phyloP scores from a whole-genome alignment of 2,888 invertebrate genomes.

The Iphiclides podalirius region DNA sequence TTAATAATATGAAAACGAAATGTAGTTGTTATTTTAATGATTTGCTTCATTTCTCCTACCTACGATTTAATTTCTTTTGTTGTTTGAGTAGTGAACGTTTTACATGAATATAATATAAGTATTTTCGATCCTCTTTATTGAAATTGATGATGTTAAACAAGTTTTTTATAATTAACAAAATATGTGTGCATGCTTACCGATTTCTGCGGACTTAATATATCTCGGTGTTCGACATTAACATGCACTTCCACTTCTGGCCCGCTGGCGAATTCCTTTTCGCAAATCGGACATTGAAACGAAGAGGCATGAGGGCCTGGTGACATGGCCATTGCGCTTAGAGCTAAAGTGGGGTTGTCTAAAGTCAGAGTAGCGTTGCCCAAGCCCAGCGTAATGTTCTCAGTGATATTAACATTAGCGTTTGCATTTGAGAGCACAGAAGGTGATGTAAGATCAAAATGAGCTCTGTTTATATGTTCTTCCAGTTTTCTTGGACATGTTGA shows the following conservation, averaged over 20 bases:
- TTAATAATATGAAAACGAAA: too few relatives aligned
- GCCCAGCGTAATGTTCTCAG: slow-evolving; percentile 54
- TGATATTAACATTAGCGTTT: slow-evolving; percentile 50
- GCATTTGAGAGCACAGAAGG: slow-evolving; percentile 80
- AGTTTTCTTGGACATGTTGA: slow-evolving; percentile 86
- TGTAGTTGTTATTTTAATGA: too few relatives aligned
- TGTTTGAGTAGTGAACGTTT: too few relatives aligned
- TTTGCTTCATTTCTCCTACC: too few relatives aligned
- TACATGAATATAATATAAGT: too few relatives aligned
- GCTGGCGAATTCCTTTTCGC: slow-evolving; percentile 85
- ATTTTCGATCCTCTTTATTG: too few relatives aligned
- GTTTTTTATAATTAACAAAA: neutral
- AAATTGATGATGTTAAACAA: too few relatives aligned
- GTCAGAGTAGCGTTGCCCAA: slow-evolving; percentile 54
- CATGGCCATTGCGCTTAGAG: slow-evolving; percentile 63
- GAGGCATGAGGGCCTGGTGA: slow-evolving; percentile 71
- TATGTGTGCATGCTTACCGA: slow-evolving; percentile 53
- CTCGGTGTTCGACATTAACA: slow-evolving; percentile 91
- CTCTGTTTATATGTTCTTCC: slow-evolving; percentile 91
- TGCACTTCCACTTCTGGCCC: slow-evolving; percentile 91
- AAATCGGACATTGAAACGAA: slow-evolving; percentile 88
- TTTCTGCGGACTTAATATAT: slow-evolving; percentile 86
- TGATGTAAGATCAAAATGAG: slow-evolving; percentile 90
- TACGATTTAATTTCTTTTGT: too few relatives aligned
- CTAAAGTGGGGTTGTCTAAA: slow-evolving; percentile 46